Evolutionary conservation across 2,888 invertebrate genomes (phyloP), one percentile per base, ranked within the genome.

Genomic region (Spatulosminthurus flaviceps): DNA sequence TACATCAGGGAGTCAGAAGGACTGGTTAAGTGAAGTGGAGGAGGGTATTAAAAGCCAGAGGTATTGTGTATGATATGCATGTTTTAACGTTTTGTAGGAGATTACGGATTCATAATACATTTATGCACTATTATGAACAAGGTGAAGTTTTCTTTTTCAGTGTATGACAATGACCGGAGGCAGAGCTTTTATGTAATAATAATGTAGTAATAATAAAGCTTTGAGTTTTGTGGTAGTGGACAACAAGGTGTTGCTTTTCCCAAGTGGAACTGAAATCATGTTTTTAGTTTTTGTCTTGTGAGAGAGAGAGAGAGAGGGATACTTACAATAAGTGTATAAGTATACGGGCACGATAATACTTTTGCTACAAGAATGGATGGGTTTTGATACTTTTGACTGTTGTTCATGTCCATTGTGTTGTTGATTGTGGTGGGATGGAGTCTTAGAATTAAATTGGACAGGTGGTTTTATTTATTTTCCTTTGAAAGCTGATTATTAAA

Each of bases 391-490:
- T 21, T 24, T 64, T 64, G n/a, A n/a, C 22, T 64, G 19, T 19
- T 67, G 29, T 26, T 24, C 5, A 28, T 16, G n/a, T 13, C n/a
- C 67, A 26, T n/a, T 67, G 67, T 67, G 19, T 26, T 28, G 13
- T 67, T 28, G 67, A 24, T 71, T 13, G n/a, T n/a, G n/a, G n/a
- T n/a, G 67, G 67, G 29, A 28, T 1, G 29, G 11, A 19, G 26
- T 1, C 29, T n/a, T 1, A 24, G 60, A n/a, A 21, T 51, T 75
- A 61, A 78, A 78, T 78, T 78, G 77, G 77, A 78, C 77, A 78
- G 77, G 71, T 78, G 34, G 70, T 70, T 69, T 78, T 78, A 71
- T 78, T 70, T 60, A 71, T 78, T 78, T 61, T 75, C 22, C n/a
- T 75, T 75, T 75, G 61, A 64, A 75, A 64, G 41, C 28, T 60